These are phyloP conservation scores for Echiichthys vipera DNA, from an alignment of 2,797 vertebrate species.

Conservation along the genomic window DNA sequence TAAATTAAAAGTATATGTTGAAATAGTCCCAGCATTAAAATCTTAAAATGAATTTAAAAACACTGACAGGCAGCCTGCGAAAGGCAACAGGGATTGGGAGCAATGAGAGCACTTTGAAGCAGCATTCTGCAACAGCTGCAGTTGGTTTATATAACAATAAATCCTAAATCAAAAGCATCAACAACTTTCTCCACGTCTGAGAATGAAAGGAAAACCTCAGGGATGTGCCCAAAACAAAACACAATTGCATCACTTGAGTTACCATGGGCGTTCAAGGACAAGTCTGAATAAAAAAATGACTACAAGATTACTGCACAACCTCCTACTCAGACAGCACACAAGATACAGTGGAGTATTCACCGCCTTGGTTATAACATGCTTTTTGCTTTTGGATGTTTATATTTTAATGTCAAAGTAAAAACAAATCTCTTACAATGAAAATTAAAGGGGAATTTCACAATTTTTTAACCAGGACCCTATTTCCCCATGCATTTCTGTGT, in stretches of 20 bases:
- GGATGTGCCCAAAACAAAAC: neutral
- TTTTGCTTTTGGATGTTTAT: neutral
- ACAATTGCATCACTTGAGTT: neutral
- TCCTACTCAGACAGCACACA: neutral
- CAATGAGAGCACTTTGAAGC: slow-evolving; percentile 10
- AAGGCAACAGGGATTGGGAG: neutral
- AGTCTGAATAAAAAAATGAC: slow-evolving; percentile 13
- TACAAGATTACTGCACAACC: slow-evolving; percentile 10
- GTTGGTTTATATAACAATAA: slow-evolving; percentile 7
- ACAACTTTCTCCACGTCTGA: neutral
- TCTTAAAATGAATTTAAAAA: neutral
- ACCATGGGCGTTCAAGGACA: slow-evolving; percentile 1
- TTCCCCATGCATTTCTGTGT: too few relatives aligned
- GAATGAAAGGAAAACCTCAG: slow-evolving; percentile 14
- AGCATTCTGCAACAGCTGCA: slow-evolving; percentile 14
- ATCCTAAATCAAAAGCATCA: slow-evolving; percentile 26
- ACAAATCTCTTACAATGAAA: neutral
- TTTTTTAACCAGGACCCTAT: too few relatives aligned
- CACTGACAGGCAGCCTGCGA: neutral
- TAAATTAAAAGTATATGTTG: neutral
- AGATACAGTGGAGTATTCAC: neutral
- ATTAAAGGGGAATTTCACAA: too few relatives aligned
- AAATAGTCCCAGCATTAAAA: neutral
- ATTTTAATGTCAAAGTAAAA: neutral
- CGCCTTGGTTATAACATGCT: neutral